phyloP scores from a whole-genome alignment of 2,797 vertebrate species.

The Ibycter americanus region DNA sequence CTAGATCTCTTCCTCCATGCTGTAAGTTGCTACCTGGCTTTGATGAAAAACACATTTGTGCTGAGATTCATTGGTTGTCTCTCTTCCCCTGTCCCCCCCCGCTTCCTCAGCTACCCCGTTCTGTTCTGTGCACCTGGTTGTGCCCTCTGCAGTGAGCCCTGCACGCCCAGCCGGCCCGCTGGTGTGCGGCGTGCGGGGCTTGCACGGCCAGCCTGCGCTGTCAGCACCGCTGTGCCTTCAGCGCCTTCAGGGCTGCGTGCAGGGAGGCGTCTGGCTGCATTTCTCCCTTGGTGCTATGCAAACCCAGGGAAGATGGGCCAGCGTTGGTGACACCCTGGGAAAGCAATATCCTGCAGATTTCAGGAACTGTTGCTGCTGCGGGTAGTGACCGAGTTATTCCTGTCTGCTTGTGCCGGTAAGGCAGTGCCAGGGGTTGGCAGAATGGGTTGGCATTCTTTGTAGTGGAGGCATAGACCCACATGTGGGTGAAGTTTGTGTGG shows the following conservation, averaged over 20 bases:
- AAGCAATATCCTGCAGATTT: background rate
- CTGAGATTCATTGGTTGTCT: background rate
- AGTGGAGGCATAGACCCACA: background rate
- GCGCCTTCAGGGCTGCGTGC: rapidly evolving
- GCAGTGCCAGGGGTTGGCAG: background rate
- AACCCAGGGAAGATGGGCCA: background rate
- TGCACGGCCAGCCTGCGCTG: background rate
- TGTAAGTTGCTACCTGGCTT: background rate
- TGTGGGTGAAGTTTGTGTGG: background rate
- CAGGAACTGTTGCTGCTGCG: rapidly evolving
- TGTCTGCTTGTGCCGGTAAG: background rate
- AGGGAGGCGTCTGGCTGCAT: too few species aligned
- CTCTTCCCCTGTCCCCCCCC: background rate
- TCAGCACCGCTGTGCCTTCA: background rate
- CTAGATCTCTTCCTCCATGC: background rate
- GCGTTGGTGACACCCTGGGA: background rate
- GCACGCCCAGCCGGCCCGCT: background rate
- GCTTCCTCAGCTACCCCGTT: background rate
- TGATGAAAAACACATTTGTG: background rate
- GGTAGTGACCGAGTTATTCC: background rate
- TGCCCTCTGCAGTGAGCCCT: rapidly evolving
- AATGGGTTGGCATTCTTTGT: background rate
- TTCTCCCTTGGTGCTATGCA: background rate
- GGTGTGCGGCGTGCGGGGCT: rapidly evolving
- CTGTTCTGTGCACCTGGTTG: background rate